Conservation (phyloP, 2,888 invertebrate species). For the Balanococcus diminutus region DNA sequence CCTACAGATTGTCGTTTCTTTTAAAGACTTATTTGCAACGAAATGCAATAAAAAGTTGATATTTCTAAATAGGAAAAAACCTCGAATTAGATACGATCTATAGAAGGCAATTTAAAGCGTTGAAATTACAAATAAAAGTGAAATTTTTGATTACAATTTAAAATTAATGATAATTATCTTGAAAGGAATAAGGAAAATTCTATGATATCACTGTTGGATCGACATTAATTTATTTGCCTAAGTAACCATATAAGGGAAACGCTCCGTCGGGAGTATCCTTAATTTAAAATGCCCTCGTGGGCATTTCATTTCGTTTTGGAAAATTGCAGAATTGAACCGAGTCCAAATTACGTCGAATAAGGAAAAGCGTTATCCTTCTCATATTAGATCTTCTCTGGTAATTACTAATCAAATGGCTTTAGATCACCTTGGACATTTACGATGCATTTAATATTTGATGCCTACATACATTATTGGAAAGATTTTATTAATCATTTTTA, state of each 20-base stretch:
- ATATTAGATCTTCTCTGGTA: neutral
- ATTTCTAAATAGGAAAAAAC: neutral
- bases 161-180: conserved; percentile 35
- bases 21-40: neutral
- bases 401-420: conserved; percentile 47
- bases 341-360: conserved; percentile 52
- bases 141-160: conserved; percentile 25
- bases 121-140: neutral
- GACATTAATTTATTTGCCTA: conserved; percentile 39
- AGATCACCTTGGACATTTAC: conserved; percentile 15
- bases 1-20: neutral
- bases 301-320: conserved; percentile 49
- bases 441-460: conserved; percentile 27
- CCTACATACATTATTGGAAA: neutral
- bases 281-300: conserved; percentile 50
- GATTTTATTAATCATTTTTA: neutral
- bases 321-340: conserved; percentile 52
- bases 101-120: conserved; percentile 5
- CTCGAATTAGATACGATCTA: neutral
- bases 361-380: conserved; percentile 29
- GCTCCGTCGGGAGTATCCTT: conserved; percentile 36
- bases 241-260: conserved; percentile 8
- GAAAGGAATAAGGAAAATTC: conserved; percentile 9
- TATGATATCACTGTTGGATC: conserved; percentile 22
- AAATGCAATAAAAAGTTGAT: neutral